Conservation (phyloP, 2,888 invertebrate genomes). For the Didymodactylos carnosus region DNA sequence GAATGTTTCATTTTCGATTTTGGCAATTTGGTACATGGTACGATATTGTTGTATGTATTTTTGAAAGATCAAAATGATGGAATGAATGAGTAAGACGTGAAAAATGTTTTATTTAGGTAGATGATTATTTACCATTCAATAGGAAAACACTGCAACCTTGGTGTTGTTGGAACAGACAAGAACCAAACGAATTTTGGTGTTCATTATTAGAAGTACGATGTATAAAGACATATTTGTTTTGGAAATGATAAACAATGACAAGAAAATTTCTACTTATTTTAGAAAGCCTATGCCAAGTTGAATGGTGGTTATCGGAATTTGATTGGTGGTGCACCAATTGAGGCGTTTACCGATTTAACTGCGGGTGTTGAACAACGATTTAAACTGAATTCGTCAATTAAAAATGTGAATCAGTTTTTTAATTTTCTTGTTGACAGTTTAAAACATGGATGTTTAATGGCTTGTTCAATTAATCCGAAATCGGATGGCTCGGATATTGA, state of each 20-base stretch:
- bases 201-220: slow-evolving; percentile 59
- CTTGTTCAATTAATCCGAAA: slow-evolving; percentile 11
- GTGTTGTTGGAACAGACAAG: slow-evolving; percentile 40
- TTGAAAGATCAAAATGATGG: too few relatives aligned
- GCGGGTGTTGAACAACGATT: slow-evolving; percentile 36
- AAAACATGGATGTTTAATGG: slow-evolving; percentile 10
- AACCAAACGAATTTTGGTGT: slow-evolving; percentile 50
- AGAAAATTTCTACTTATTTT: too few relatives aligned
- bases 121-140: slow-evolving; percentile 50
- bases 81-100: too few relatives aligned
- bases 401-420: slow-evolving; percentile 8
- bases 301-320: neutral
- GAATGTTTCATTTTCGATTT: slow-evolving; percentile 63
- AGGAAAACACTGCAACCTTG: neutral
- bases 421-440: slow-evolving; percentile 4
- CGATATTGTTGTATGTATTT: slow-evolving; percentile 46
- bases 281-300: neutral
- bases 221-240: slow-evolving; percentile 54
- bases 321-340: neutral
- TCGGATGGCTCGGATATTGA: neutral
- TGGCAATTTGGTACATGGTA: slow-evolving; percentile 62
- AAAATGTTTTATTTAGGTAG: too few relatives aligned
- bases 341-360: slow-evolving; percentile 89
- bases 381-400: slow-evolving; percentile 25
- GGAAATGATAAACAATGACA: too few relatives aligned